phyloP scores from a whole-genome alignment of 1,140 invertebrate genomes.

The Goniozus legneri region DNA sequence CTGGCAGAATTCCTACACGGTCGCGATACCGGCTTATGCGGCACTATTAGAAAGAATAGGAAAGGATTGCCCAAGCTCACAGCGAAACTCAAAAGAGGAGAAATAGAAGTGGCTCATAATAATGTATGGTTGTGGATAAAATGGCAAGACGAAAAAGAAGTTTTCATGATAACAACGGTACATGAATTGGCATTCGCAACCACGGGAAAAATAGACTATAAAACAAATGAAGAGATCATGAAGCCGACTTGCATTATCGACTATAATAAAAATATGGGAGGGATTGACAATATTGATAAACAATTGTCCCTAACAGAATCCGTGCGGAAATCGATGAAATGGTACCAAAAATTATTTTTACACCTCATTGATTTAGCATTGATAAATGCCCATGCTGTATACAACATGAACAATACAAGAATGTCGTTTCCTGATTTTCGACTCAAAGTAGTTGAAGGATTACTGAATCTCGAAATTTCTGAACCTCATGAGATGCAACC shows the following conservation, averaged over 20 bases:
- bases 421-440: constrained; percentile 11
- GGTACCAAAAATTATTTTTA: constrained; percentile 29
- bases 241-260: neutral
- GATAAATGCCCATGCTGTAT: constrained; percentile 11
- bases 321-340: constrained; percentile 25
- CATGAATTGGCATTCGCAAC: no score
- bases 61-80: constrained; percentile 11
- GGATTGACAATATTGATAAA: no score
- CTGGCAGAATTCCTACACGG: constrained; percentile 30
- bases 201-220: no score
- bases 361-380: constrained; percentile 14
- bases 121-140: constrained; percentile 28
- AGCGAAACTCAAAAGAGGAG: constrained; percentile 15
- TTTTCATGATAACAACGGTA: constrained; percentile 14
- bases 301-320: constrained; percentile 4
- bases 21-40: constrained; percentile 33
- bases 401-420: constrained; percentile 9
- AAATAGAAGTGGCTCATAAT: constrained; percentile 13
- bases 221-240: no score
- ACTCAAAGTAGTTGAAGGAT: constrained; percentile 10
- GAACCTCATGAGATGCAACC: no score
- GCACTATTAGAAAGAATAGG: constrained; percentile 24
- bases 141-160: constrained; percentile 23
- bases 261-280: neutral
- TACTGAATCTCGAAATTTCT: neutral